phyloP scores from a whole-genome alignment of 2,113 vertebrate genomes.

The Anolis carolinensis region DNA sequence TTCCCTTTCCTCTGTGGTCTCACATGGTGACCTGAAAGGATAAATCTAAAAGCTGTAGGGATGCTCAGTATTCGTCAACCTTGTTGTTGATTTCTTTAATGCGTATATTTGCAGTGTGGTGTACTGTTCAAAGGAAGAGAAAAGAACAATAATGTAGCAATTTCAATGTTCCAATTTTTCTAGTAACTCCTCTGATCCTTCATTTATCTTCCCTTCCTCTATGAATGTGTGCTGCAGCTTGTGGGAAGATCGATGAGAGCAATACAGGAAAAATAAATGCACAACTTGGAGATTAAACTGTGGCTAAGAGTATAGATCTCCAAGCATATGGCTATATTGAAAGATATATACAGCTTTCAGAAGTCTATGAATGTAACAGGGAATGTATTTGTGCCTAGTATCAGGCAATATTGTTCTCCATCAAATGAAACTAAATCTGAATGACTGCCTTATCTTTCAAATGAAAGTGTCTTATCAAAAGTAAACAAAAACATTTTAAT shows the following conservation, averaged over 20 bases:
- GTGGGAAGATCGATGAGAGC: conserved; percentile 23
- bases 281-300: conserved; percentile 27
- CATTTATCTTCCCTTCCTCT: conserved; percentile 24
- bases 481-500: not conserved
- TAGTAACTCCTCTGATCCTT: conserved; percentile 16
- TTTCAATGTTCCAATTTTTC: conserved; percentile 16
- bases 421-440: not conserved
- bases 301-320: conserved; percentile 23
- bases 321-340: conserved; percentile 23
- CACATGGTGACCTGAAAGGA: not conserved
- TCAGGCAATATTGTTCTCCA: not conserved
- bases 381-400: conserved; percentile 11
- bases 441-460: conserved; percentile 5
- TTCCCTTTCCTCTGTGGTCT: not conserved
- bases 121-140: not conserved
- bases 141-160: conserved; percentile 6
- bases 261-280: conserved; percentile 29
- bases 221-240: conserved; percentile 10
- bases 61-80: not conserved
- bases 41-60: not conserved
- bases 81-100: conserved; percentile 19
- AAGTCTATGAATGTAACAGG: conserved; percentile 13
- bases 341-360: conserved; percentile 9
- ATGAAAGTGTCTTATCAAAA: conserved; percentile 28
- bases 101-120: not conserved